Evolutionary conservation across 1,140 invertebrate species (phyloP).

Genomic region (Olivierus martensii): DNA sequence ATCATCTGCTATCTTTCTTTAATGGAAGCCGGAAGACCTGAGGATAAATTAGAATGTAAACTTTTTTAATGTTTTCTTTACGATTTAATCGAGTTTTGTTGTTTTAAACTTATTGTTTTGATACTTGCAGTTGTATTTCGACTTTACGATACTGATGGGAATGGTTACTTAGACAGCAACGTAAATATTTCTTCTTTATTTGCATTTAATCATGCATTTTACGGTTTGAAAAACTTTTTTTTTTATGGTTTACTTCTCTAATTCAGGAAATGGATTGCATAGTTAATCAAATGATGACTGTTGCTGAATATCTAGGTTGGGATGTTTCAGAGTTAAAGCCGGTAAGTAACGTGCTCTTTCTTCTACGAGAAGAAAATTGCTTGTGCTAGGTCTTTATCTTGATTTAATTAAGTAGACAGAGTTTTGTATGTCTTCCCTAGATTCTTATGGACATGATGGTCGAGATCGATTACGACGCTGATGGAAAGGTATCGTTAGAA

Average conservation of each 20-base stretch:
- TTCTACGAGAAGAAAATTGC: too few species aligned
- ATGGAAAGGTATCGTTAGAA: slow-evolving; percentile 87
- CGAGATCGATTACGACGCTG: slow-evolving; percentile 93
- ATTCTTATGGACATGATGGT: slow-evolving; percentile 97
- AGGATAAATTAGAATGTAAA: slow-evolving; percentile 93
- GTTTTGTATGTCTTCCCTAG: slow-evolving; percentile 37
- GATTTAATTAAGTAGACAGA: too few species aligned
- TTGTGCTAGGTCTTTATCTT: too few species aligned
- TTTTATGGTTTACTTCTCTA: slow-evolving; percentile 7
- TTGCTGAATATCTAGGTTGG: slow-evolving; percentile 93
- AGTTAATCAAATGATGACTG: slow-evolving; percentile 96
- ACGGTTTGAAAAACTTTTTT: background rate
- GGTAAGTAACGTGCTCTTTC: slow-evolving; percentile 43
- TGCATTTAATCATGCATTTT: background rate
- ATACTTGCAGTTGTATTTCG: slow-evolving; percentile 79
- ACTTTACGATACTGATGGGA: slow-evolving; percentile 90
- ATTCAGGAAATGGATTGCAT: slow-evolving; percentile 82
- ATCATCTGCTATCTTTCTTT: slow-evolving; percentile 90
- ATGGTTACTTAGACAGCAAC: slow-evolving; percentile 83
- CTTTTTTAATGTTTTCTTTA: background rate
- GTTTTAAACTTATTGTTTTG: slow-evolving; percentile 7
- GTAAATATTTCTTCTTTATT: slow-evolving; percentile 34
- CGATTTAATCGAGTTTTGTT: background rate
- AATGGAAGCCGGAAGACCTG: slow-evolving; percentile 80
- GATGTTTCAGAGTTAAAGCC: slow-evolving; percentile 89